These are phyloP conservation scores for Enteromius mattozi DNA, from an alignment of 2,797 vertebrate species.

Conservation along the genomic window DNA sequence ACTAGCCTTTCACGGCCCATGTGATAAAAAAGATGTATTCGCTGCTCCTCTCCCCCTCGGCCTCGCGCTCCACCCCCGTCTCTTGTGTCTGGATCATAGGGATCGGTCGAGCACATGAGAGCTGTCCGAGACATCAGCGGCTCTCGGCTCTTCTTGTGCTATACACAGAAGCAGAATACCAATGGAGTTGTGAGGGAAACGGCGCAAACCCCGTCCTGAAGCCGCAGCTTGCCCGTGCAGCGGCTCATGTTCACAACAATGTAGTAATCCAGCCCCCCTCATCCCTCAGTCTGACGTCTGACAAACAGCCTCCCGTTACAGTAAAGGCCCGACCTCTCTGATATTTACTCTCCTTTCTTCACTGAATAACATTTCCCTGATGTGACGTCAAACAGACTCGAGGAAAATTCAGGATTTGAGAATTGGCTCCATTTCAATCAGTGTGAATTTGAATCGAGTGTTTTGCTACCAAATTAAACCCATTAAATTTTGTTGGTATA, in stretches of 20 bases:
- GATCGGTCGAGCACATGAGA: slow-evolving; percentile 63
- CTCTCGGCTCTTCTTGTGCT: slow-evolving; percentile 32
- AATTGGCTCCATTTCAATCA: not conserved
- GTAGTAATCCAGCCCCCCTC: slow-evolving; percentile 25
- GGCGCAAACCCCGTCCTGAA: slow-evolving; percentile 51
- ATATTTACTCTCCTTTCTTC: slow-evolving; percentile 26
- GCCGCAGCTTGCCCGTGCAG: slow-evolving; percentile 38
- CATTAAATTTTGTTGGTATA: not conserved
- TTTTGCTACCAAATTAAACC: not conserved
- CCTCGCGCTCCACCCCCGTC: slow-evolving; percentile 24
- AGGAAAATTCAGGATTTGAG: not conserved
- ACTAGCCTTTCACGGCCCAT: slow-evolving; percentile 77
- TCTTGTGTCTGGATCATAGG: slow-evolving; percentile 49
- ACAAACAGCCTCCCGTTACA: slow-evolving; percentile 17
- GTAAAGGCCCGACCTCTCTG: slow-evolving; percentile 16
- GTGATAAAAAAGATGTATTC: slow-evolving; percentile 83
- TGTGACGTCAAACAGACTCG: slow-evolving; percentile 29
- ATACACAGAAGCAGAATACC: slow-evolving; percentile 60
- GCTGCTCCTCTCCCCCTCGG: slow-evolving; percentile 63
- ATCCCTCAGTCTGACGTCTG: slow-evolving; percentile 40
- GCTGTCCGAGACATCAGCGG: slow-evolving; percentile 51
- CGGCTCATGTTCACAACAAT: slow-evolving; percentile 55
- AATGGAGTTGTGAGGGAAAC: slow-evolving; percentile 69
- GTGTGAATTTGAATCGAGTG: not conserved
- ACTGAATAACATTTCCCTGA: not conserved